Base-by-base conservation (phyloP, 1,140 invertebrate species). In the Chrysomallon squamiferum region DNA sequence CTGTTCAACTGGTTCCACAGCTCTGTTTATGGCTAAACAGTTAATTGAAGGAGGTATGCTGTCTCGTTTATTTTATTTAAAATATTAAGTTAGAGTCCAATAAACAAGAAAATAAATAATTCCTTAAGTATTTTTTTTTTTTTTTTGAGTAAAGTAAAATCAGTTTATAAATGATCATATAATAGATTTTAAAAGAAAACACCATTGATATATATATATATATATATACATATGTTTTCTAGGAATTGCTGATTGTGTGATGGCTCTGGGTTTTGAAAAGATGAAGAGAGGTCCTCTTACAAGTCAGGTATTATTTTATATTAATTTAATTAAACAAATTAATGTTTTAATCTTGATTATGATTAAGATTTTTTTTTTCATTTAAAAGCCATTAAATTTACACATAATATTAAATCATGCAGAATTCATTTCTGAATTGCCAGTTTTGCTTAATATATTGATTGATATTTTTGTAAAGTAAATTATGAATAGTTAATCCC, bases 231-330 rank as follows among this genome's bases (percentile, higher is more conserved):
- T 38, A 38, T 15, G 64, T 18, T 58, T 60, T 65, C 18, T 67
- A 84, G 86, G 94, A 13, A 88, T 90, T 72, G 89, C 89, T n/a
- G 91, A 98, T 80, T 96, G 96, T 83, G 91, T 93, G 1, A 85
- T 99, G 38, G 96, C 95, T 20, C 82, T 98, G 47, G 97, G 97
- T 1, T 99, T 99, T 84, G 97, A 99, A 80, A 98, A 98, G 86
- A 99, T 99, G 97, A 91, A 96, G 74, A 88, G 89, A 54, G 97
- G 97, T 0, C 96, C 96, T 18, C 85, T 99, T 2, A 88, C 89
- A 20, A 88, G 89, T 0, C 92, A 92, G 87, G 90, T 91, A 79
- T 11, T 5, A 38, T 38, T 35, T n/a, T 15, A n/a, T 27, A 22
- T 13, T 6, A 4, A 6, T 3, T 49, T 11, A 22, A n/a, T 49